Evolutionary conservation across 1,140 invertebrate species (phyloP), one percentile per base, ranked within the genome.

Genomic region (Drosophila neocordata): DNA sequence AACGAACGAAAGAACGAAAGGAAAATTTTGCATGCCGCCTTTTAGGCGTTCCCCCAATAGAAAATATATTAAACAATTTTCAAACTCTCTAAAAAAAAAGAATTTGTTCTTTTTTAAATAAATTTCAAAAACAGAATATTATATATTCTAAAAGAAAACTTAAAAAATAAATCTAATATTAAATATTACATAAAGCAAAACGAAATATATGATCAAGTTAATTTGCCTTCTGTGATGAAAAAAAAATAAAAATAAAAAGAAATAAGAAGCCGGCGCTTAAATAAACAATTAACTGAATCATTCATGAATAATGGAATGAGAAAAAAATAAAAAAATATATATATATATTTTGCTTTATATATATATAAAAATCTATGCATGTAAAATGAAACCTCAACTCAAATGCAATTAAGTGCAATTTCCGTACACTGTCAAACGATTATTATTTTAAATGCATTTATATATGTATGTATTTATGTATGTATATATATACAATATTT

Each of bases 11-110:
- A 13, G 24, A 24, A 24, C 24, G 24, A 38, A 35, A 37, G 9
- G 11, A 34, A 59, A 73, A 69, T 73, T 88, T 81, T 78, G 78
- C 82, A 88, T 76, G 74, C 82, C 82, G 70, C 75, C 74, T 81
- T 78, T 81, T 75, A 75, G 74, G 74, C 82, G 82, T 78, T 85
- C 22, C n/a, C 38, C 22, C n/a, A 24, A 9, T 27, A n/a, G 4
- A 18, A 37, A 52, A 37, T n/a, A 5, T 18, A 1, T 2, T 2
- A 5, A 9, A 20, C 11, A 2, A 64, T 64, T 57, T 20, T 35
- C 12, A 51, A 56, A 6, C 8, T 9, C 13, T 6, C 0, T 3
- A 2, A 0, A 13, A 15, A 9, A 7, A 2, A 48, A 2, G 24
- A 7, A 13, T 0, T 53, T 31, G 3, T 6, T 31, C 0, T 31